Evolutionary conservation across 2,797 vertebrate genomes (phyloP).

Genomic region (Spea hammondii): DNA sequence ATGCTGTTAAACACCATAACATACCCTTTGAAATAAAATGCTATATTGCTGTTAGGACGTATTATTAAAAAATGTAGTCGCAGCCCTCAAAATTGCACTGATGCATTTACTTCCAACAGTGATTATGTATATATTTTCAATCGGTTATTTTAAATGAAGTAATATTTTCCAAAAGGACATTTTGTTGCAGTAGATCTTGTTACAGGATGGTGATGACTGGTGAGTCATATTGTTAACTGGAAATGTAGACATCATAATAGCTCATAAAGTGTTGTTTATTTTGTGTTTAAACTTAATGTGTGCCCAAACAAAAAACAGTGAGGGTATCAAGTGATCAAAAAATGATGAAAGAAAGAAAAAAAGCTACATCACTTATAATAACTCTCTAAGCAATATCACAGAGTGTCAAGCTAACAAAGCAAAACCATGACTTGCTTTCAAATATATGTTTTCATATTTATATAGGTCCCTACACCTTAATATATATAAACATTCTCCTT

Average conservation of each 20-base stretch:
- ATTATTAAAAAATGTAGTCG: neutral
- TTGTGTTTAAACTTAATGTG: neutral
- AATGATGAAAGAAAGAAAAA: no score
- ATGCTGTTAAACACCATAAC: no score
- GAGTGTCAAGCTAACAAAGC: no score
- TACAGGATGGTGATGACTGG: neutral
- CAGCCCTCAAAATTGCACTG: neutral
- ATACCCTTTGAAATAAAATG: no score
- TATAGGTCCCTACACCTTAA: no score
- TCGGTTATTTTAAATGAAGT: neutral
- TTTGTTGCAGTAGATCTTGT: neutral
- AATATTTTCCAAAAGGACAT: neutral
- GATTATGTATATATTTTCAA: neutral
- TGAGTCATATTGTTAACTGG: slow-evolving; percentile 1
- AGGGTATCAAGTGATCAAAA: neutral
- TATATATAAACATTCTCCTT: no score
- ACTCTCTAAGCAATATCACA: no score
- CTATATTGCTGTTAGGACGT: no score
- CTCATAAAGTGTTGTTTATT: neutral
- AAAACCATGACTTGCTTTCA: no score
- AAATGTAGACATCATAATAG: neutral
- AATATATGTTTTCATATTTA: no score
- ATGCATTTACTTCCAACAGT: neutral
- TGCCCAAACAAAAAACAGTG: neutral
- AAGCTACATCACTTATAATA: no score